These are phyloP conservation scores for Portevinia maculata DNA, from an alignment of 2,888 invertebrate species.

Conservation along the genomic window DNA sequence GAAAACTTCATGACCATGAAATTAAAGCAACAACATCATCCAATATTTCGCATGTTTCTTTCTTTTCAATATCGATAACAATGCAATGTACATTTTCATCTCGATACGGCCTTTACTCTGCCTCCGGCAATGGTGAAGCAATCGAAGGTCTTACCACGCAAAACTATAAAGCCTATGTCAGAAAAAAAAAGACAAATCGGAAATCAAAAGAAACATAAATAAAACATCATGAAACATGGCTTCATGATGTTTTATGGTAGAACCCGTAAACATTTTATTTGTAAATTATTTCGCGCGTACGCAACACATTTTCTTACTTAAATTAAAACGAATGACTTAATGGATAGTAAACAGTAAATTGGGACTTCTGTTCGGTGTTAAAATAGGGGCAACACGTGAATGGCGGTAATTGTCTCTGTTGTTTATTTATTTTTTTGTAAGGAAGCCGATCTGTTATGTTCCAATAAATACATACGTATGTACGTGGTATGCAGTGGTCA, in stretches of 20 bases:
- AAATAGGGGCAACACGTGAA: background rate
- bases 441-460: slow-evolving; percentile 11
- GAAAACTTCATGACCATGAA: slow-evolving; percentile 17
- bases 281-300: background rate
- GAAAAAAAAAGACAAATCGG: background rate
- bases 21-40: background rate
- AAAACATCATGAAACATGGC: background rate
- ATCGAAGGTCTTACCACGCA: slow-evolving; percentile 13
- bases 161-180: background rate
- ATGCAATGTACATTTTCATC: slow-evolving; percentile 16
- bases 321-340: background rate
- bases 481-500: slow-evolving; percentile 16
- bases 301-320: background rate
- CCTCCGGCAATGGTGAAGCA: background rate
- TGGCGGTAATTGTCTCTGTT: background rate
- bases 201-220: slow-evolving; percentile 7
- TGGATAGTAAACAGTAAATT: background rate
- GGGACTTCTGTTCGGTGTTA: background rate
- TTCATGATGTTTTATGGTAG: slow-evolving; percentile 13
- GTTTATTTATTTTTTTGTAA: background rate
- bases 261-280: background rate
- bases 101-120: slow-evolving; percentile 6
- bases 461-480: slow-evolving; percentile 21
- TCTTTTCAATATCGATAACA: background rate
- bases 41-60: background rate